Conservation (phyloP, 2,888 invertebrate genomes). For the Athalia cordata region DNA sequence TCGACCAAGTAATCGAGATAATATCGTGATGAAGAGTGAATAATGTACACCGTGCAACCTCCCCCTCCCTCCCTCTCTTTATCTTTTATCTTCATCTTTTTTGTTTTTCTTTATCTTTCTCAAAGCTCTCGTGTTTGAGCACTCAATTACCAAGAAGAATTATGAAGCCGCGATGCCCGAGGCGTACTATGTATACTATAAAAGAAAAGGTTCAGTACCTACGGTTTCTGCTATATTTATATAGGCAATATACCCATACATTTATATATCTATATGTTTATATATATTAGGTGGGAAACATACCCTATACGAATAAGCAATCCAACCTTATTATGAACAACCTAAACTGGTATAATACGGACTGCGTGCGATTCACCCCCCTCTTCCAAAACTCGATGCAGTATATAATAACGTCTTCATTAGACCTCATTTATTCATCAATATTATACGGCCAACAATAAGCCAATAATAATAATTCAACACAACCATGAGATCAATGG, state of each 20-base stretch:
- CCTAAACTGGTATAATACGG: background rate
- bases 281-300: too few species aligned
- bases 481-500: too few species aligned
- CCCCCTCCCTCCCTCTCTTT: slow-evolving; percentile 39
- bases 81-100: slow-evolving; percentile 38
- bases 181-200: background rate
- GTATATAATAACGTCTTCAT: too few species aligned
- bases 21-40: too few species aligned
- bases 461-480: too few species aligned
- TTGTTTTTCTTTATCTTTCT: slow-evolving; percentile 52
- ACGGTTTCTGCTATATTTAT: background rate
- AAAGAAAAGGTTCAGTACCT: slow-evolving; percentile 30
- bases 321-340: too few species aligned
- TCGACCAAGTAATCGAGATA: background rate
- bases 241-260: background rate
- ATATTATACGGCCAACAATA: too few species aligned
- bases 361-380: background rate
- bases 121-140: slow-evolving; percentile 63
- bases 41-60: slow-evolving; percentile 2
- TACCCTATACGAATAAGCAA: too few species aligned
- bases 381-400: too few species aligned
- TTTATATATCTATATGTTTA: background rate
- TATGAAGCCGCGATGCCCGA: slow-evolving; percentile 55
- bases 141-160: slow-evolving; percentile 70
- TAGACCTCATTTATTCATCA: too few species aligned